phyloP scores from a whole-genome alignment of 2,113 vertebrate species.

The Bostrychus sinensis region DNA sequence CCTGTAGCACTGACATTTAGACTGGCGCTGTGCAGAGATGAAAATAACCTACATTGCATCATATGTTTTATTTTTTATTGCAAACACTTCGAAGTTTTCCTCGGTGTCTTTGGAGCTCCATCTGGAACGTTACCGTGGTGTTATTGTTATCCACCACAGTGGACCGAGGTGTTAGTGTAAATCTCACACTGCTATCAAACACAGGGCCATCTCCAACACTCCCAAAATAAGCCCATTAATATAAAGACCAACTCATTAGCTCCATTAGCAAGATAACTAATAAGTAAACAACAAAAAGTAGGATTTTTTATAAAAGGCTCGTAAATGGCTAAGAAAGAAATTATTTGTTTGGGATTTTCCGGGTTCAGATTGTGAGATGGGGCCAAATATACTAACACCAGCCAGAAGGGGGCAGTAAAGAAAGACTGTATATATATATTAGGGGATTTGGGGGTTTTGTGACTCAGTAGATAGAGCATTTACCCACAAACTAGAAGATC shows the following conservation, averaged over 20 bases:
- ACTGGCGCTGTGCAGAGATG: neutral
- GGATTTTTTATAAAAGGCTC: too few species aligned
- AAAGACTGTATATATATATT: too few species aligned
- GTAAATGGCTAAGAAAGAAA: too few species aligned
- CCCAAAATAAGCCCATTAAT: slow-evolving; percentile 2
- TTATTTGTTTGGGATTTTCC: too few species aligned
- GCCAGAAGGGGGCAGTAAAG: too few species aligned
- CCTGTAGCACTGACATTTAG: neutral
- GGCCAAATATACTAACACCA: too few species aligned
- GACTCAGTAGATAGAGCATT: too few species aligned
- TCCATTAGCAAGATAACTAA: neutral
- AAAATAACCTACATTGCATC: neutral
- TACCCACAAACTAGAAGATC: too few species aligned
- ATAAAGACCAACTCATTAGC: neutral
- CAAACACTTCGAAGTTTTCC: neutral
- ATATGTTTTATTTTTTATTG: slow-evolving; percentile 2
- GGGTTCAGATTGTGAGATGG: too few species aligned
- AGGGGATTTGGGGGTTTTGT: too few species aligned
- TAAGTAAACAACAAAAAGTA: too few species aligned
- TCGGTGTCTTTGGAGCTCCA: neutral
- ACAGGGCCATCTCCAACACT: neutral
- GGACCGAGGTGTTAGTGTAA: slow-evolving; percentile 2
- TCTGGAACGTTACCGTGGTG: neutral
- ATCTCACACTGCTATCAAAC: neutral
- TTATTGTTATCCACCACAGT: neutral